These are phyloP conservation scores for Pangasianodon gigas DNA, from an alignment of 2,113 vertebrate genomes.

Conservation along the genomic window DNA sequence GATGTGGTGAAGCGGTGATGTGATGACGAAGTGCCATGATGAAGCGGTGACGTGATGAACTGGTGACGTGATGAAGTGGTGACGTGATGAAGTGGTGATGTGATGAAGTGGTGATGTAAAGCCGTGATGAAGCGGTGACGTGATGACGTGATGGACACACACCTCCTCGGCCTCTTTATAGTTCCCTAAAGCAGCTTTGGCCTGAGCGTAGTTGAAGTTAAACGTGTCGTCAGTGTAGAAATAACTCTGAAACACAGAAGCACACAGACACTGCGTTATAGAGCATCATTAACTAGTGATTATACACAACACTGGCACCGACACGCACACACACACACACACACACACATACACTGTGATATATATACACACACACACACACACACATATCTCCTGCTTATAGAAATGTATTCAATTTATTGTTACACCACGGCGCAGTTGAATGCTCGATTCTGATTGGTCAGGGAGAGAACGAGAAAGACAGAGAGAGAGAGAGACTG, in stretches of 20 bases:
- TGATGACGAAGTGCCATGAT: too few species aligned
- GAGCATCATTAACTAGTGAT: not conserved
- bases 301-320: not conserved
- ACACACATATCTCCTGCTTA: not conserved
- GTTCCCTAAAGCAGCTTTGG: conserved; percentile 89
- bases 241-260: conserved; percentile 79
- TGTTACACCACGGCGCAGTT: not conserved
- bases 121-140: not conserved
- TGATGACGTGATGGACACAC: not conserved
- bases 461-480: not conserved
- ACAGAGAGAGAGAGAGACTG: too few species aligned
- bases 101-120: not conserved
- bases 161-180: conserved; percentile 95
- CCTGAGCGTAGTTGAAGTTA: conserved; percentile 98
- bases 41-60: not conserved
- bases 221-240: conserved; percentile 96
- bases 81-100: not conserved
- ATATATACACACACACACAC: conserved; percentile 2
- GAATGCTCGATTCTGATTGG: not conserved
- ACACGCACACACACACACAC: not conserved
- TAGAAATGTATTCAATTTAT: too few species aligned
- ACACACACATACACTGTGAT: not conserved
- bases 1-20: too few species aligned
- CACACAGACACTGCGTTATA: not conserved
- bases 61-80: not conserved